Evolutionary conservation across 2,797 vertebrate species (phyloP).

Genomic region (Parauchenoglanis punctatus): DNA sequence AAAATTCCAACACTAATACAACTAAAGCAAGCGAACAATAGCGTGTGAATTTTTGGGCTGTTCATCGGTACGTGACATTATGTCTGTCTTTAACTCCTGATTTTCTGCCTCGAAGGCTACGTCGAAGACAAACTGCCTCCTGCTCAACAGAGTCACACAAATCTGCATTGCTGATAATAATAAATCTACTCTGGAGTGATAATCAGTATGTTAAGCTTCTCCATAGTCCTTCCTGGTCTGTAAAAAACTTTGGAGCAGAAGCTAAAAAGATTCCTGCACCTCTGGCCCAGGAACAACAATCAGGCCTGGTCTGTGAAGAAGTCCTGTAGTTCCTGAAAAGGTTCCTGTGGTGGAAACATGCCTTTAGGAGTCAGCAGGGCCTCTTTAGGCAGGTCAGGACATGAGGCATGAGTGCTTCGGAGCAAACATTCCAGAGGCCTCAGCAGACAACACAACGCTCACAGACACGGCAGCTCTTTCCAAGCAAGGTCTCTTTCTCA

Average conservation of each 20-base stretch:
- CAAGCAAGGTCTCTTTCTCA: constrained; percentile 33
- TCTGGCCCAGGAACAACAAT: neutral
- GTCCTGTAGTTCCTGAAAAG: constrained; percentile 23
- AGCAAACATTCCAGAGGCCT: constrained; percentile 64
- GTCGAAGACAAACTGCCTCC: neutral
- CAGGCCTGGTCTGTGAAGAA: neutral
- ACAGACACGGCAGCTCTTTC: constrained; percentile 56
- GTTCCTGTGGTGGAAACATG: constrained; percentile 32
- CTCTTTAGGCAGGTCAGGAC: constrained; percentile 54
- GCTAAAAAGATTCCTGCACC: neutral
- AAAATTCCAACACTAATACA: neutral
- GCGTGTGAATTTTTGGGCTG: neutral
- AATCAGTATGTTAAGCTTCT: neutral
- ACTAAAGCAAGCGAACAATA: neutral
- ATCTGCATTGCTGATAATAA: neutral
- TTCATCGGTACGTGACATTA: neutral
- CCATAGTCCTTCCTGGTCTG: neutral
- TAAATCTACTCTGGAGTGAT: neutral
- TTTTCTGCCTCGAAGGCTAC: neutral
- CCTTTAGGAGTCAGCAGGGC: constrained; percentile 52
- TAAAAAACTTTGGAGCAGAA: neutral
- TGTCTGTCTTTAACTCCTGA: no score
- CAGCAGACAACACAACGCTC: constrained; percentile 51
- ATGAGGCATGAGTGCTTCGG: constrained; percentile 59
- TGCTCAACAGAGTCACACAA: neutral